These are phyloP conservation scores for Agapornis canus DNA, from an alignment of 2,797 vertebrate species.

Conservation along the genomic window DNA sequence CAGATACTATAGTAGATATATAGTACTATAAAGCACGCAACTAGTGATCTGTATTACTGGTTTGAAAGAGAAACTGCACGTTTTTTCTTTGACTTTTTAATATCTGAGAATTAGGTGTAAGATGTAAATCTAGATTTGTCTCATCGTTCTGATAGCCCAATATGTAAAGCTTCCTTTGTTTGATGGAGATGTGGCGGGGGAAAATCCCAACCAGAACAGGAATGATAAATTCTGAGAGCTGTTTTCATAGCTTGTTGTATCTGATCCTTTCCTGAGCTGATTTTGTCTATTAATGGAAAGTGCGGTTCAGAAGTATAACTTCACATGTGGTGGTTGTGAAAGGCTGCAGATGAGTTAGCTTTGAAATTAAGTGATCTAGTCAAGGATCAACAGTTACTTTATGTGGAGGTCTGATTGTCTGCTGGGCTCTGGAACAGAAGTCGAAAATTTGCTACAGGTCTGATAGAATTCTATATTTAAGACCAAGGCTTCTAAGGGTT, in stretches of 20 bases:
- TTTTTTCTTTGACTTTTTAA: background rate
- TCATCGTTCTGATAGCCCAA: background rate
- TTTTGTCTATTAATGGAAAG: slow-evolving; percentile 22
- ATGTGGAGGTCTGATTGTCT: background rate
- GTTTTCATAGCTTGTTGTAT: background rate
- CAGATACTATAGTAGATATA: background rate
- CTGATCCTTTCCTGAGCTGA: background rate
- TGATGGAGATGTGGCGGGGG: background rate
- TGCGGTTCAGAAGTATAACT: background rate
- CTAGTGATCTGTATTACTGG: background rate
- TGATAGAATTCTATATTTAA: background rate
- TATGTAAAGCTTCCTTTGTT: background rate
- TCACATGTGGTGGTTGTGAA: background rate
- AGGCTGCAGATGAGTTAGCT: background rate
- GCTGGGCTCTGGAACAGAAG: background rate
- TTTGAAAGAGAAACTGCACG: background rate
- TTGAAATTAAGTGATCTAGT: background rate
- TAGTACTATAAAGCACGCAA: background rate
- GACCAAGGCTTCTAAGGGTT: background rate
- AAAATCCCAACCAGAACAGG: background rate
- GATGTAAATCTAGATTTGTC: background rate
- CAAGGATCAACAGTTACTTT: background rate
- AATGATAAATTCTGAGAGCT: background rate
- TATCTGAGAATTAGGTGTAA: background rate
- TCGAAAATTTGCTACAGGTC: background rate